Evolutionary conservation across 2,797 vertebrate species (phyloP).

Genomic region (Sebastes iracundus): DNA sequence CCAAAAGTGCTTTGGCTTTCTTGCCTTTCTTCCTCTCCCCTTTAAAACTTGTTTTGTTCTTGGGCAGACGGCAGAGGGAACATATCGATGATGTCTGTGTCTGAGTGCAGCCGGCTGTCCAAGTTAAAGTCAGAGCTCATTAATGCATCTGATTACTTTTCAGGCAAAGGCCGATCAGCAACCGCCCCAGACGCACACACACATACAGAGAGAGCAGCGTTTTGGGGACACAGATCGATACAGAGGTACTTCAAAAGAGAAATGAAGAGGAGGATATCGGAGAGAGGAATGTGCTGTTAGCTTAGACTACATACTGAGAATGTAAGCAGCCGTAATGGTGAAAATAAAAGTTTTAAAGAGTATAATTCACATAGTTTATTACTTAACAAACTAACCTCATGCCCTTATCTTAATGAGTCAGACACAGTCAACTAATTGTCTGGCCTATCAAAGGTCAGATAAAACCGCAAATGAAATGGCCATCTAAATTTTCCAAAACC

Average conservation of each 20-base stretch:
- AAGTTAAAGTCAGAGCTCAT: constrained; percentile 71
- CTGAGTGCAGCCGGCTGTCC: constrained; percentile 67
- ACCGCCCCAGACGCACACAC: not conserved
- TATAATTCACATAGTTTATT: not conserved
- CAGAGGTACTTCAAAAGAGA: constrained; percentile 60
- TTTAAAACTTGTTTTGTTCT: constrained; percentile 69
- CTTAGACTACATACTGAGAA: constrained; percentile 39
- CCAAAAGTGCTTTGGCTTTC: constrained; percentile 43
- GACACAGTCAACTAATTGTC: no score
- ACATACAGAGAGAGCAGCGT: constrained; percentile 22
- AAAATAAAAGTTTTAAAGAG: constrained; percentile 18
- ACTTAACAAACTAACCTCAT: not conserved
- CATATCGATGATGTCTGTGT: constrained; percentile 70
- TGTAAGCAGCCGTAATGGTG: constrained; percentile 13
- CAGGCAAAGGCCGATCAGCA: constrained; percentile 50
- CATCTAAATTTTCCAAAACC: not conserved
- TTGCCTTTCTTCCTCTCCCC: constrained; percentile 3
- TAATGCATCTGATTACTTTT: constrained; percentile 77
- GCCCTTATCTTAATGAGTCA: not conserved
- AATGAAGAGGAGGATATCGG: constrained; percentile 46
- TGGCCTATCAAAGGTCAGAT: not conserved
- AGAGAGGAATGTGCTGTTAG: constrained; percentile 50
- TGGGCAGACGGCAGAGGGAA: constrained; percentile 49
- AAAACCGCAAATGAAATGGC: not conserved
- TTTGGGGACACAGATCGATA: constrained; percentile 67